Evolutionary conservation across 2,888 invertebrate genomes (phyloP), one percentile per base, ranked within the genome.

Genomic region (Odontothrips loti): DNA sequence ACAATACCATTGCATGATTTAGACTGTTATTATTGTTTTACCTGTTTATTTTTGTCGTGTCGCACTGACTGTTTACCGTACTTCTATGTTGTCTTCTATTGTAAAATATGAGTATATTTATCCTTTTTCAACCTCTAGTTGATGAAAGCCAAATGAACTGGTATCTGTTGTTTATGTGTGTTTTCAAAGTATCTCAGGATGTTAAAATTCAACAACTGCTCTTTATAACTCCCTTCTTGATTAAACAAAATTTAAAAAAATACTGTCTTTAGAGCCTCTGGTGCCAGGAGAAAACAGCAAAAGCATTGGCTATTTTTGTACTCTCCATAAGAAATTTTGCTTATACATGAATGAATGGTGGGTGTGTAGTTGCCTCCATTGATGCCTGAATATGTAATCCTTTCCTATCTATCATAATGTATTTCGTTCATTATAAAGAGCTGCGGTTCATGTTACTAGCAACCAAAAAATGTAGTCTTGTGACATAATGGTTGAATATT

Each of bases 91-190:
- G 58, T 58, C 58, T 68, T 75, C 12, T 23, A 27, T 75, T 75
- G 27, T 75, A 75, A 20, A 58, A 58, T 20, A 27, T 75, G 68
- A 23, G 23, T 75, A 27, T 27, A 75, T 75, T 75, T 23, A 27
- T 27, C 27, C 23, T 27, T 20, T 58, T 58, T 75, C 68, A 75
- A 23, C 68, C 68, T 75, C 68, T 75, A 75, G 68, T 75, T 75
- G 68, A 75, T 75, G 68, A 75, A 75, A 75, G 68, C 68, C 68
- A 75, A 75, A 75, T 75, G 68, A 75, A 75, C 68, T 75, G 68
- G 68, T 75, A 75, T 75, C 68, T 75, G 68, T 75, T 75, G 68
- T 75, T 75, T 75, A 75, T 75, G 68, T 75, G 68, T 75, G 23
- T 75, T 75, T 75, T 75, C 27, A 27, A 23, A 11, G 27, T 27